A percentile compares a stretch with the other conserved stretches of the same genome.
Conservation (phyloP, 2,888 invertebrate genomes). For the Troides aeacus region DNA sequence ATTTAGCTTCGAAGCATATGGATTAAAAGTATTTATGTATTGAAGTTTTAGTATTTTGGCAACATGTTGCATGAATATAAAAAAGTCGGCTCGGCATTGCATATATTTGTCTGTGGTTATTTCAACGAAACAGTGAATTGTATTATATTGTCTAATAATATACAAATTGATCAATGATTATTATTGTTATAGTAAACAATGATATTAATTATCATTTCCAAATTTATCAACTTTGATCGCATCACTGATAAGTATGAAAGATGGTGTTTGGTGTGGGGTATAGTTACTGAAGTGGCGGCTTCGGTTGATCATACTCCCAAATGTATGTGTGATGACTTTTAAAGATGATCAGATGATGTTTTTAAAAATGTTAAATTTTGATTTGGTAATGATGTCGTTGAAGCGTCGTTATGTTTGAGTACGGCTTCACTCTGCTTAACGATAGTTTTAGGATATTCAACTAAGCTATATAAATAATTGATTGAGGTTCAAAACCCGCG, state of each 20-base stretch:
- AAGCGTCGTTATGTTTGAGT: neutral
- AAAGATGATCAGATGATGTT: conserved; percentile 36
- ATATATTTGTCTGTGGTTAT: conserved; percentile 7
- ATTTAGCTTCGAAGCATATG: conserved; percentile 23
- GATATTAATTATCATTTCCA: neutral
- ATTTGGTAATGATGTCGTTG: neutral
- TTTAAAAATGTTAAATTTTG: conserved; percentile 35
- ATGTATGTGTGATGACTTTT: conserved; percentile 37
- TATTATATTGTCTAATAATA: no score
- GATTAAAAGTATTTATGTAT: conserved; percentile 16
- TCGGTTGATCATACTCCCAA: conserved; percentile 45
- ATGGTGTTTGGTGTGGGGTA: conserved; percentile 43
- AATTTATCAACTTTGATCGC: conserved; percentile 36
- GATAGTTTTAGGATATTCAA: neutral
- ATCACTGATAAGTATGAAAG: conserved; percentile 41
- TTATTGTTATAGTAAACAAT: no score
- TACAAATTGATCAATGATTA: no score
- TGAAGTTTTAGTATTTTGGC: conserved; percentile 20
- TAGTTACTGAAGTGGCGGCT: conserved; percentile 69
- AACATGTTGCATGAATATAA: conserved; percentile 14
- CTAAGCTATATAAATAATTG: neutral
- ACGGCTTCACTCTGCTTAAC: no score
- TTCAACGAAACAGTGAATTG: neutral
- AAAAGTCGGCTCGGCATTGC: conserved; percentile 3
- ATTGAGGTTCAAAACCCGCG: neutral